phyloP scores from a whole-genome alignment of 2,888 invertebrate species.

The Allophyes oxyacanthae region DNA sequence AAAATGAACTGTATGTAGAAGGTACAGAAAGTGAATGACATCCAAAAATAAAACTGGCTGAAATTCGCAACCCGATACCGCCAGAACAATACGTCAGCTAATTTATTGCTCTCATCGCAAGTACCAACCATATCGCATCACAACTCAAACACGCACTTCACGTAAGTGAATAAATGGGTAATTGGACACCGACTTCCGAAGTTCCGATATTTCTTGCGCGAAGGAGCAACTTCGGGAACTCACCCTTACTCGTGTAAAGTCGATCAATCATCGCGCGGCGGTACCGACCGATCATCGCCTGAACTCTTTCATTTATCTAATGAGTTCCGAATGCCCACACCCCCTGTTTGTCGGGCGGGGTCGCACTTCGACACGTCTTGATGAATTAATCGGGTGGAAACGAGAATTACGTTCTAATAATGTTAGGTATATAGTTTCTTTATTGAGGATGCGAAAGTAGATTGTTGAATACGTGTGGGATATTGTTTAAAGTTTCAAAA shows the following conservation, averaged over 20 bases:
- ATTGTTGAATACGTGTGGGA: constrained; percentile 5
- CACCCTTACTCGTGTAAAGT: constrained; percentile 53
- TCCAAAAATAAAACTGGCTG: background rate
- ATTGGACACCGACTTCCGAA: constrained; percentile 68
- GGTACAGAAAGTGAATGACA: too few relatives aligned
- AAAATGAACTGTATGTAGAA: too few relatives aligned
- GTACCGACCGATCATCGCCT: constrained; percentile 69
- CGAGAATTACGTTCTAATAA: constrained; percentile 56
- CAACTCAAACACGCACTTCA: constrained; percentile 78
- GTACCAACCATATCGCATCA: constrained; percentile 67
- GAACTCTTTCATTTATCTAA: constrained; percentile 88
- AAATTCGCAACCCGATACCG: constrained; percentile 47
- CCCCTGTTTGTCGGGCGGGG: constrained; percentile 68
- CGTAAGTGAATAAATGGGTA: constrained; percentile 82
- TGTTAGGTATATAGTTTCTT: constrained; percentile 46
- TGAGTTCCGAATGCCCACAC: constrained; percentile 65
- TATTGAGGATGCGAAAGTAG: constrained; percentile 20
- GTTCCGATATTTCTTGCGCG: constrained; percentile 62
- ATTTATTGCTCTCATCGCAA: constrained; percentile 70
- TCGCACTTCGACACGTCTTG: constrained; percentile 73
- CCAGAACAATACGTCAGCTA: constrained; percentile 55
- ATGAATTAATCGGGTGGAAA: constrained; percentile 76
- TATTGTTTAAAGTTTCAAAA: constrained; percentile 12
- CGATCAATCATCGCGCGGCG: constrained; percentile 60
- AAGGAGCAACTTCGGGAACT: constrained; percentile 47